Conservation (phyloP, 2,113 vertebrate species). For the Gorsachius goisagi region DNA sequence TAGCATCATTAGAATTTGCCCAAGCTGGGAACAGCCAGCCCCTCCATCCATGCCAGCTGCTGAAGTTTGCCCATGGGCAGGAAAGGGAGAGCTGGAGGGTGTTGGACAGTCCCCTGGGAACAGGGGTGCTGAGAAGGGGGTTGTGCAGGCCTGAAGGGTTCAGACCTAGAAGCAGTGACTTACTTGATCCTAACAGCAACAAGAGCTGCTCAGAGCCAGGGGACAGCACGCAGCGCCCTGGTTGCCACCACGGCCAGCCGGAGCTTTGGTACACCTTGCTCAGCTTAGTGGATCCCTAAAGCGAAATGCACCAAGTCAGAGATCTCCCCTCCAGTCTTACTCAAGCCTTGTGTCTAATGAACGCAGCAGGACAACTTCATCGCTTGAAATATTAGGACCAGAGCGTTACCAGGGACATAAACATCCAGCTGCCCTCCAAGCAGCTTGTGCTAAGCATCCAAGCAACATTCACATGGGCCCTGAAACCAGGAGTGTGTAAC, state of each 20-base stretch:
- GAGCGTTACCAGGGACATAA: background rate
- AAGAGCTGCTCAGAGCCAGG: background rate
- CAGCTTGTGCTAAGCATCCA: background rate
- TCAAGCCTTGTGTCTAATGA: background rate
- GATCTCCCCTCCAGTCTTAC: background rate
- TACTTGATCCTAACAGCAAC: background rate
- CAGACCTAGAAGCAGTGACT: background rate
- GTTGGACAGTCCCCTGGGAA: background rate
- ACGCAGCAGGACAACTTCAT: background rate
- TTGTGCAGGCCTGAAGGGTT: background rate
- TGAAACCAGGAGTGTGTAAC: background rate
- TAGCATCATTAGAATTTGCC: background rate
- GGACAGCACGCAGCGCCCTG: background rate
- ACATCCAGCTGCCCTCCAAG: background rate
- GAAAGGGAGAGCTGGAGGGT: background rate
- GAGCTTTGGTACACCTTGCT: background rate
- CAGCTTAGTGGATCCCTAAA: background rate
- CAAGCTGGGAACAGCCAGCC: background rate
- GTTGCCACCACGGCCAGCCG: background rate
- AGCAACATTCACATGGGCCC: background rate
- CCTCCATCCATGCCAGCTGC: background rate
- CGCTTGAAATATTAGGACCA: background rate
- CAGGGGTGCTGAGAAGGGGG: background rate
- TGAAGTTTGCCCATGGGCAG: background rate
- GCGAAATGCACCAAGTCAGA: background rate